These are phyloP conservation scores for Burhinus oedicnemus DNA, from an alignment of 2,113 vertebrate genomes.

Conservation along the genomic window DNA sequence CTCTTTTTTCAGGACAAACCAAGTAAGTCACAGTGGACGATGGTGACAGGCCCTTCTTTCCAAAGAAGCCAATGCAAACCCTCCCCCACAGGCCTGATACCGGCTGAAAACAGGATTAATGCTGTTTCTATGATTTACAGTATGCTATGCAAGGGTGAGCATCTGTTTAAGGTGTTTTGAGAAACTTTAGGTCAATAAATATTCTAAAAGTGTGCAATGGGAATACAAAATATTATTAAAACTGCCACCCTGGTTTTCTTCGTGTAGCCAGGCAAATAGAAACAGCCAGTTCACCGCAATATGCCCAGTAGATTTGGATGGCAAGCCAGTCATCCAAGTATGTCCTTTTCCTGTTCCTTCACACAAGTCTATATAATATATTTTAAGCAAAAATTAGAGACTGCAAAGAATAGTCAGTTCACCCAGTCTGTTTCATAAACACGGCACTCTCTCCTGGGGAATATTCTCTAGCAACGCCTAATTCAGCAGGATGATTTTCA, in stretches of 20 bases:
- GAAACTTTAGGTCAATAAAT: neutral
- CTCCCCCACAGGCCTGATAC: neutral
- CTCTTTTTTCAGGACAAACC: neutral
- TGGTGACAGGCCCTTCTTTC: neutral
- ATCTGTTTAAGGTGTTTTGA: neutral
- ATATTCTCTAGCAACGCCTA: neutral
- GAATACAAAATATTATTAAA: slow-evolving; percentile 10
- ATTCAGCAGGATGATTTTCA: neutral
- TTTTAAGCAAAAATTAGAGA: neutral
- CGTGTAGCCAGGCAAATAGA: neutral
- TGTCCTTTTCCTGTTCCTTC: neutral
- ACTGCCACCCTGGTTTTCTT: neutral
- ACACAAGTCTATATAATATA: neutral
- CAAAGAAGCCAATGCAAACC: neutral
- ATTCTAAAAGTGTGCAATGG: neutral
- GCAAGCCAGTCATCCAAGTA: neutral
- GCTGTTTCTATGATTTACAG: neutral
- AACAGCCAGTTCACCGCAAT: neutral
- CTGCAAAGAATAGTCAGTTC: neutral
- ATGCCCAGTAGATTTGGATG: neutral
- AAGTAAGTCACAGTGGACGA: neutral
- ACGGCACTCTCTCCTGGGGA: rapidly evolving
- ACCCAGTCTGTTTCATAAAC: neutral
- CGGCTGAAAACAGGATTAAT: neutral
- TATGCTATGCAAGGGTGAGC: neutral